Evolutionary conservation across 2,888 invertebrate species (phyloP), one percentile per base, ranked within the genome.

Genomic region (Aphidoletes aphidimyza): DNA sequence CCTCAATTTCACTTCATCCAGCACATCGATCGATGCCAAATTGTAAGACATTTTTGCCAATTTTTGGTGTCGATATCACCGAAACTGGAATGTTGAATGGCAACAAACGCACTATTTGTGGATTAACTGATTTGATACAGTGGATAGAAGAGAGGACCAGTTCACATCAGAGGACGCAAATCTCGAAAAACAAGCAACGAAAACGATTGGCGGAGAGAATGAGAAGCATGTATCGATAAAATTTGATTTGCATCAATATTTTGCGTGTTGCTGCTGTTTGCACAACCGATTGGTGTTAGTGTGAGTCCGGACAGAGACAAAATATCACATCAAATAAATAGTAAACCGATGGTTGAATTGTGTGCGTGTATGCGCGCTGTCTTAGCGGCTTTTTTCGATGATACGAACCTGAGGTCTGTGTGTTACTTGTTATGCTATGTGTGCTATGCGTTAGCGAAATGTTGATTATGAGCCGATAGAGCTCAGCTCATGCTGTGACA

Each of bases 401-500:
- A 14, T 42, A 9, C 69, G 9, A 30, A 9, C 30, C 30, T 1
- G 69, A 26, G 42, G 42, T 42, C 42, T 6, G 8, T 42, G 8
- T 6, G 14, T 42, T 42, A 42, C 14, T 9, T 14, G 6, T 14
- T 42, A 30, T 69, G 22, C 54, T 11, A 22, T 14, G 37, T 81
- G n/a, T 78, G 78, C 36, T 17, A 17, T 78, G 78, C 78, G 81
- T n/a, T n/a, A n/a, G n/a, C n/a, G n/a, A n/a, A n/a, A n/a, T n/a
- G n/a, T 81, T 36, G 36, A 81, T 81, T 36, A n/a, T 37, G 37
- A 69, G 34, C 69, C 69, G 34, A 69, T 69, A 69, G 1, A n/a
- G 22, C n/a, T 81, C n/a, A 37, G 19, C 39, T 81, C 81, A 37
- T 81, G 81, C 81, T 81, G 81, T 81, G 81, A 81, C 81, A 81